These are phyloP conservation scores for Elgonia sp. DNA, from an alignment of 2,888 invertebrate species.

Conservation along the genomic window DNA sequence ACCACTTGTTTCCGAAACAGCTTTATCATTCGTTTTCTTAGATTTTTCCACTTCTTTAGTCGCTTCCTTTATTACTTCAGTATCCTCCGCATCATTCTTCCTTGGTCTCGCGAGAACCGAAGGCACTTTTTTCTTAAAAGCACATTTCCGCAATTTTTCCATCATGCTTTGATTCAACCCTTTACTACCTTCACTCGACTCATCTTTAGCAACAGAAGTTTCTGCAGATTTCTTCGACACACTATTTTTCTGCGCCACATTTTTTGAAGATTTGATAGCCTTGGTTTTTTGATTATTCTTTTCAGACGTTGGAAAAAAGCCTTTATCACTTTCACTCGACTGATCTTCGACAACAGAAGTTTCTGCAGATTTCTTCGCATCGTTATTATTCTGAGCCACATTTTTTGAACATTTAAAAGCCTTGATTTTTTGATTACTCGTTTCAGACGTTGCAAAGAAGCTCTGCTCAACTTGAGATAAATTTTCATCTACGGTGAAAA, in stretches of 20 bases:
- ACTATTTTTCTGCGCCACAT: neutral
- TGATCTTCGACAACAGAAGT: neutral
- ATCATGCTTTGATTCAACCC: neutral
- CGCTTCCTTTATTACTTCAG: neutral
- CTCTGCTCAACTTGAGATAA: constrained; percentile 60
- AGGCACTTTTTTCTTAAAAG: constrained; percentile 46
- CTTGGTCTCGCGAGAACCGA: constrained; percentile 17
- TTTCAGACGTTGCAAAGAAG: constrained; percentile 37
- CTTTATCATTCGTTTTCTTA: neutral
- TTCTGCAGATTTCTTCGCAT: neutral
- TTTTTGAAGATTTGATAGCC: constrained; percentile 8
- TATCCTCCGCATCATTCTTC: neutral
- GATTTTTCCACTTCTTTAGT: neutral
- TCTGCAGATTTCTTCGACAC: neutral
- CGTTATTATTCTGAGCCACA: neutral
- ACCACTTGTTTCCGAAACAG: neutral
- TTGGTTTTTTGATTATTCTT: constrained; percentile 12
- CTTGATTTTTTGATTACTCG: constrained; percentile 10
- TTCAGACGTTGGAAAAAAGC: constrained; percentile 40
- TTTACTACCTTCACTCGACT: neutral
- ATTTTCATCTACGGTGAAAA: constrained; percentile 49
- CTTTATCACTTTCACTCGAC: neutral
- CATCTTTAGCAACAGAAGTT: neutral
- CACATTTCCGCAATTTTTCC: constrained; percentile 25
- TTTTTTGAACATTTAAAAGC: constrained; percentile 13